Evolutionary conservation across 2,113 vertebrate species (phyloP).

Genomic region (Psilopsiagon aurifrons): DNA sequence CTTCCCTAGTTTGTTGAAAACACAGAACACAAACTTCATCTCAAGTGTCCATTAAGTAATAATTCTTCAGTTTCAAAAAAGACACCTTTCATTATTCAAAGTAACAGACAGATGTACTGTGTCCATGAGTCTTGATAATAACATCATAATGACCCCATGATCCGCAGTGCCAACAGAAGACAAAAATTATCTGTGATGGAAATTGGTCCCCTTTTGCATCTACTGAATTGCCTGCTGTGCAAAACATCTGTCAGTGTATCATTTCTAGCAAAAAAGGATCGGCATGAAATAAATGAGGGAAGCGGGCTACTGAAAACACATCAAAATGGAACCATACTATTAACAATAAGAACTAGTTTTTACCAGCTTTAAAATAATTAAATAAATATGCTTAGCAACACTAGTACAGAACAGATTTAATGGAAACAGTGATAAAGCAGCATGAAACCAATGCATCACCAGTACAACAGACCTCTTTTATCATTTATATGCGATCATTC

Average conservation of each 20-base stretch:
- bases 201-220: not conserved
- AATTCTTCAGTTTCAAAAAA: not conserved
- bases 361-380: not conserved
- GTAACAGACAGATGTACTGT: not conserved
- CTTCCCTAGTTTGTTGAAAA: slow-evolving; percentile 83
- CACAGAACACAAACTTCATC: slow-evolving; percentile 54
- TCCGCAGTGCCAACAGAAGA: not conserved
- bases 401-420: not conserved
- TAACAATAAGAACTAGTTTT: not conserved
- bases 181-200: not conserved
- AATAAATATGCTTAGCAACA: not conserved
- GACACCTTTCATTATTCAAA: slow-evolving; percentile 1
- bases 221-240: not conserved
- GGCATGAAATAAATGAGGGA: not conserved
- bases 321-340: not conserved
- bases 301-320: not conserved
- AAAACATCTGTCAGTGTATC: slow-evolving; percentile 14
- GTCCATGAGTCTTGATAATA: not conserved
- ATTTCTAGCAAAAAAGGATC: slow-evolving; percentile 9
- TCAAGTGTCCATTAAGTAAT: not conserved
- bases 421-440: not conserved
- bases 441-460: not conserved
- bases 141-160: not conserved
- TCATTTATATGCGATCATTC: not conserved
- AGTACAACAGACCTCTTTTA: not conserved